These are phyloP conservation scores for Phodopus roborovskii DNA, from an alignment of 2,113 vertebrate species.

Conservation along the genomic window DNA sequence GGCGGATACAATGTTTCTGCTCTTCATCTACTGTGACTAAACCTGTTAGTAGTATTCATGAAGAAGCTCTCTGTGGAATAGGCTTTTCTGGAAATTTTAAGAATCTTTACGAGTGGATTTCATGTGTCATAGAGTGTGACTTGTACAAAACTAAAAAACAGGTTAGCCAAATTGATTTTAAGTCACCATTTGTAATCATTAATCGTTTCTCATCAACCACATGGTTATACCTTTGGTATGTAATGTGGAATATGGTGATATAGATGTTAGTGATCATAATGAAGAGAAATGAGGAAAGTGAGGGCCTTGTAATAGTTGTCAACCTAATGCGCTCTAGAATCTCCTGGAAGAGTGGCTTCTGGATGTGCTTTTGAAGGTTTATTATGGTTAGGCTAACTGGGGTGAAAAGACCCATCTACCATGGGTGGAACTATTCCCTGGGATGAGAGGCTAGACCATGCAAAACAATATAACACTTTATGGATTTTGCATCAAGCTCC, in stretches of 20 bases:
- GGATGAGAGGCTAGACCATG: neutral
- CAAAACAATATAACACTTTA: no score
- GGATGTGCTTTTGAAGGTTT: neutral
- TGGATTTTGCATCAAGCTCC: neutral
- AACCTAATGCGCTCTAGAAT: neutral
- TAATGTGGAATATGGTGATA: neutral
- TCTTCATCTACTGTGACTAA: neutral
- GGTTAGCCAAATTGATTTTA: neutral
- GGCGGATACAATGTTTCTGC: neutral
- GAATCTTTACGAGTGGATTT: neutral
- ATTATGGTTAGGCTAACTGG: neutral
- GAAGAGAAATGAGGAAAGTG: neutral
- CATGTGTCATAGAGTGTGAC: neutral
- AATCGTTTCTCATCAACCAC: neutral
- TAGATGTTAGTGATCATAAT: neutral
- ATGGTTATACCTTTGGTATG: neutral
- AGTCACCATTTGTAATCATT: neutral
- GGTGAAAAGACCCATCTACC: neutral
- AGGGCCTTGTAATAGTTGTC: neutral
- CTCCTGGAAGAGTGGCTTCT: neutral
- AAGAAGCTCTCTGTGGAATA: neutral
- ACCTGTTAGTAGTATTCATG: neutral
- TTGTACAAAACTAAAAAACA: slow-evolving; percentile 9
- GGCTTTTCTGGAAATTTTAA: neutral
- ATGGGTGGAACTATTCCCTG: neutral